Evolutionary conservation across 1,140 invertebrate genomes (phyloP).

Genomic region (Hermatobates lingyangjiaoensis): DNA sequence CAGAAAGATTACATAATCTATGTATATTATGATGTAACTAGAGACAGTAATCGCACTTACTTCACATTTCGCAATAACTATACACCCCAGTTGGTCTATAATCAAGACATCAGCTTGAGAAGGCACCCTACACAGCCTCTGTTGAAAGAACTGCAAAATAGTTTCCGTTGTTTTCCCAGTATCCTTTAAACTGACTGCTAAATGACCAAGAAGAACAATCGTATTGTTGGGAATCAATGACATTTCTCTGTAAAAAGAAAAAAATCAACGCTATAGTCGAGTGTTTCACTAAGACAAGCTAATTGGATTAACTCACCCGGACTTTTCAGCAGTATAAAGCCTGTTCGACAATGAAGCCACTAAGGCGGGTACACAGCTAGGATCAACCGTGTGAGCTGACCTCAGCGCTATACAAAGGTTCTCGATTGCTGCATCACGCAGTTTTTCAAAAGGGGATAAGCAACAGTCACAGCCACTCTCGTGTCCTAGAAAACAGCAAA

Average conservation of each 20-base stretch:
- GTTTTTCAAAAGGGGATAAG: slow-evolving; percentile 59
- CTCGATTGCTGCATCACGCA: slow-evolving; percentile 83
- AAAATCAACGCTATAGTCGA: no score
- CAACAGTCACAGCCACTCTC: slow-evolving; percentile 11
- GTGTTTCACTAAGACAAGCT: no score
- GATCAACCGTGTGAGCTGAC: slow-evolving; percentile 68
- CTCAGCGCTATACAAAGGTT: slow-evolving; percentile 86
- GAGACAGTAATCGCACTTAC: no score
- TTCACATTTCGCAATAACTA: slow-evolving; percentile 83
- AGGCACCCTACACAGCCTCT: slow-evolving; percentile 78
- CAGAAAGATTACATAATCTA: no score
- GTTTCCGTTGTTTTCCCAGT: slow-evolving; percentile 81
- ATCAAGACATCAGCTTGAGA: slow-evolving; percentile 78
- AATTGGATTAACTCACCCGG: no score
- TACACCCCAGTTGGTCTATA: slow-evolving; percentile 90
- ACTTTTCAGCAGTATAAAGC: slow-evolving; percentile 75
- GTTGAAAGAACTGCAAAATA: slow-evolving; percentile 93
- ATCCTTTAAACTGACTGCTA: slow-evolving; percentile 84
- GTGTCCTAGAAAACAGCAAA: not conserved
- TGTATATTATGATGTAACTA: no score
- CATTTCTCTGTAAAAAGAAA: slow-evolving; percentile 54
- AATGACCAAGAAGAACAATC: slow-evolving; percentile 90
- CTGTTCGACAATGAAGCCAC: slow-evolving; percentile 87
- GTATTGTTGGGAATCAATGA: slow-evolving; percentile 87
- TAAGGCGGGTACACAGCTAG: slow-evolving; percentile 80